Percentiles rank a stretch among this genome's conserved stretches.
phyloP scores from a whole-genome alignment of 1,140 invertebrate species.

The Drosophila carrolli region DNA sequence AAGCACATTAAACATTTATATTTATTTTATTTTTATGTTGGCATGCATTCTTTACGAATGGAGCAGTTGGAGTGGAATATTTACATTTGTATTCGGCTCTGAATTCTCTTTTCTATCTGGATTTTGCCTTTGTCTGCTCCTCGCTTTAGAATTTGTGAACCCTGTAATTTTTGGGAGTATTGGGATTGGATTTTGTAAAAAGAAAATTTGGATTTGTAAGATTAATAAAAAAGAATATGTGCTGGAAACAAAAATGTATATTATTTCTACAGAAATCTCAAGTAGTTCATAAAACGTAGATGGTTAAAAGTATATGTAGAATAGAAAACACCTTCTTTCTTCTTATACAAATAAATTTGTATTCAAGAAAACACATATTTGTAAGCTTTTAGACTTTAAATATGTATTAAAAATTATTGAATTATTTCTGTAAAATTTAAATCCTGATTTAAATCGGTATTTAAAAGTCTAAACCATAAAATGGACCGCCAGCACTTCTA shows the following conservation, averaged over 20 bases:
- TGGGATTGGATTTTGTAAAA: too few relatives aligned
- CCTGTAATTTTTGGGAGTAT: neutral
- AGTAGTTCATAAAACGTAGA: too few relatives aligned
- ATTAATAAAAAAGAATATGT: neutral
- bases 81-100: conserved; percentile 37
- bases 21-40: conserved; percentile 32
- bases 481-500: neutral
- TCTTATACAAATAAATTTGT: too few relatives aligned
- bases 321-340: too few relatives aligned
- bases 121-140: conserved; percentile 13
- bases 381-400: too few relatives aligned
- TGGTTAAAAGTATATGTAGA: too few relatives aligned
- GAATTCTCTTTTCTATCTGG: neutral
- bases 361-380: too few relatives aligned
- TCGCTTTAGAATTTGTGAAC: neutral
- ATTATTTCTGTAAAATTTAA: neutral
- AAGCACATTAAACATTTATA: conserved; percentile 45
- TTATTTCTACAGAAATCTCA: neutral
- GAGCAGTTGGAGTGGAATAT: conserved; percentile 32
- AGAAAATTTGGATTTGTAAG: too few relatives aligned
- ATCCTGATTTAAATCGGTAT: neutral
- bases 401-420: too few relatives aligned
- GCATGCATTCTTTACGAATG: conserved; percentile 21
- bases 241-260: neutral
- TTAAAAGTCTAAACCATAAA: neutral